phyloP scores from a whole-genome alignment of 2,888 invertebrate genomes.

The Pilophorus perplexus region DNA sequence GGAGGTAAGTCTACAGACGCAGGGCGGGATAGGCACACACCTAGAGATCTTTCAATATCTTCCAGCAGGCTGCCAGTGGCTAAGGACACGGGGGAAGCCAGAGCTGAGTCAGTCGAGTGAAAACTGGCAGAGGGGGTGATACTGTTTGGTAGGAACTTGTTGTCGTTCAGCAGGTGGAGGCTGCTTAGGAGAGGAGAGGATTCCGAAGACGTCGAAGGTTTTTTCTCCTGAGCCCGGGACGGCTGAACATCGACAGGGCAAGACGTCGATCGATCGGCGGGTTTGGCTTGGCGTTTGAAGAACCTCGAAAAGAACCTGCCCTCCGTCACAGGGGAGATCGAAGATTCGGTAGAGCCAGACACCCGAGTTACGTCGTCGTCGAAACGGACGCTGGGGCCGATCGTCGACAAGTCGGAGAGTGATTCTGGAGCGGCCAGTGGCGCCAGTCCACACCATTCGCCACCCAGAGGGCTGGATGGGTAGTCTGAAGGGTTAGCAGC shows the following conservation, averaged over 20 bases:
- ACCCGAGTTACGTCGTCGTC: conserved; percentile 43
- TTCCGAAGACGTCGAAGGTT: conserved; percentile 42
- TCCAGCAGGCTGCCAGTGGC: conserved; percentile 47
- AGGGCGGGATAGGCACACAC: conserved; percentile 44
- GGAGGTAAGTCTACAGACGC: conserved; percentile 41
- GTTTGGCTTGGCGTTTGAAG: conserved; percentile 11
- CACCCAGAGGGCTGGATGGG: conserved; percentile 59
- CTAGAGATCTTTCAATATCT: conserved; percentile 48
- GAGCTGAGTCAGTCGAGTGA: conserved; percentile 44
- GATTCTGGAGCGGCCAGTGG: conserved; percentile 81
- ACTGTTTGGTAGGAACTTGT: conserved; percentile 44
- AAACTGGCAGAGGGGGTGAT: conserved; percentile 46
- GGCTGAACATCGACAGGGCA: conserved; percentile 29
- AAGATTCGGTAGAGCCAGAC: conserved; percentile 29
- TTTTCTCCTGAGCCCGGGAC: conserved; percentile 19
- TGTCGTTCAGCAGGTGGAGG: conserved; percentile 47
- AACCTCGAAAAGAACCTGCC: conserved; percentile 25
- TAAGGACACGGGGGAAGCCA: conserved; percentile 42
- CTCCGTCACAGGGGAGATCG: conserved; percentile 18
- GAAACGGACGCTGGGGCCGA: conserved; percentile 55
- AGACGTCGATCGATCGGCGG: conserved; percentile 10
- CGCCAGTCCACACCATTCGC: conserved; percentile 68
- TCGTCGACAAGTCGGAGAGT: conserved; percentile 75
- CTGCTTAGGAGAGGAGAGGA: conserved; percentile 48
- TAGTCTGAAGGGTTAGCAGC: conserved; percentile 48